Conservation (phyloP, 2,113 vertebrate genomes). For the Dicerorhinus sumatrensis region DNA sequence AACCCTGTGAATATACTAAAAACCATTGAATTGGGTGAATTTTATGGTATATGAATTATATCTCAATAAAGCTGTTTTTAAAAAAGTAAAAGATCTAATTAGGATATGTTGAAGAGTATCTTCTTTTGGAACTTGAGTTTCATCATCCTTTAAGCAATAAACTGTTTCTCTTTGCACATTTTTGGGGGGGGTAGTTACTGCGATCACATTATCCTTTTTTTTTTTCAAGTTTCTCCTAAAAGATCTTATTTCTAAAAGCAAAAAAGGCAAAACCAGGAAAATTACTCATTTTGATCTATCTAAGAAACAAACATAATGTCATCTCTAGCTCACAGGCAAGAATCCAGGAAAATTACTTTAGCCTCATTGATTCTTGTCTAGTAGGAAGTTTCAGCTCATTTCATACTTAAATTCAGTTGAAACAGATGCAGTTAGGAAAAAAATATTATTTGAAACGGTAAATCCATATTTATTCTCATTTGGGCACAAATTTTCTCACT, state of each 20-base stretch:
- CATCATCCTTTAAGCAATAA: slow-evolving; percentile 93
- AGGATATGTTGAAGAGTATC: slow-evolving; percentile 91
- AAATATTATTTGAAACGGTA: neutral
- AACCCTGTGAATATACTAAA: neutral
- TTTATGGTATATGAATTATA: neutral
- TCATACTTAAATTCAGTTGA: slow-evolving; percentile 19
- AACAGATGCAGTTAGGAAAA: neutral
- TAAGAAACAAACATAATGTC: slow-evolving; percentile 3
- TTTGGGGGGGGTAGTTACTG: slow-evolving; percentile 85
- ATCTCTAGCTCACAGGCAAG: neutral
- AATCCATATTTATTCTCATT: neutral
- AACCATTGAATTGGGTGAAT: neutral
- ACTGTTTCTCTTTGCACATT: slow-evolving; percentile 92
- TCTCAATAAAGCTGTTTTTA: neutral
- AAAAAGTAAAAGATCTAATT: neutral
- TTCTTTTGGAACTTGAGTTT: slow-evolving; percentile 92
- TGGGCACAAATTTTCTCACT: neutral
- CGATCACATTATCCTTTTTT: slow-evolving; percentile 90
- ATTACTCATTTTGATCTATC: neutral
- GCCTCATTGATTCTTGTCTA: neutral
- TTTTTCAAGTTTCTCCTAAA: slow-evolving; percentile 90
- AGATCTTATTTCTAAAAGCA: slow-evolving; percentile 84
- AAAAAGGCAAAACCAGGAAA: slow-evolving; percentile 40
- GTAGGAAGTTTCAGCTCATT: slow-evolving; percentile 6
- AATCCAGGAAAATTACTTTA: slow-evolving; percentile 32